Evolutionary conservation across 2,888 invertebrate genomes (phyloP).

Genomic region (Xiphydria camelus): DNA sequence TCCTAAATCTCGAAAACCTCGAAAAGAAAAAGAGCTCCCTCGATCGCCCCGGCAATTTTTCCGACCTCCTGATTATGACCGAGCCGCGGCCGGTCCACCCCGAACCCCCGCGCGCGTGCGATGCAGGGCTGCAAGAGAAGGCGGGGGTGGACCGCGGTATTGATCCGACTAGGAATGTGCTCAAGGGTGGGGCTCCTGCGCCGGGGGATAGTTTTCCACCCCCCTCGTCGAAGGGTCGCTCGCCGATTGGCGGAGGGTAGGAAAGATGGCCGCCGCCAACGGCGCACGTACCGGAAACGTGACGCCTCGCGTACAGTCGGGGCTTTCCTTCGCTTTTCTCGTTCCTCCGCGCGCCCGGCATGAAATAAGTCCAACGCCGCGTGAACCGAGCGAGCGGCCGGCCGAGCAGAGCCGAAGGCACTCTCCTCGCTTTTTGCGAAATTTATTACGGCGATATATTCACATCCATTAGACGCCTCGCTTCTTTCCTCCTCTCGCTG

Average conservation of each 20-base stretch:
- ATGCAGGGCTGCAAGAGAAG: conserved; percentile 11
- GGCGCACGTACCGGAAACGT: conserved; percentile 49
- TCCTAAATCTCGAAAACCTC: not conserved
- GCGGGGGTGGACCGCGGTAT: conserved; percentile 41
- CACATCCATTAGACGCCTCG: conserved; percentile 56
- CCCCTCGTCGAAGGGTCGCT: conserved; percentile 4
- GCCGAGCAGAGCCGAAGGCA: conserved; percentile 14
- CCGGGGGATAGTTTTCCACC: conserved; percentile 1
- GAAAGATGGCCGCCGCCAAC: conserved; percentile 50
- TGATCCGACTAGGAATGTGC: conserved; percentile 41
- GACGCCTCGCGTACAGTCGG: conserved; percentile 38
- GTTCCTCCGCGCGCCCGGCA: conserved; percentile 13
- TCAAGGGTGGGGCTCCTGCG: conserved; percentile 41
- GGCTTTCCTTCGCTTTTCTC: conserved; percentile 24
- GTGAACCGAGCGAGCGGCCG: conserved; percentile 23
- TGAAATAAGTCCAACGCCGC: conserved; percentile 37
- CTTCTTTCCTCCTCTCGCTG: conserved; percentile 31
- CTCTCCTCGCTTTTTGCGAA: conserved; percentile 48
- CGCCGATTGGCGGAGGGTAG: conserved; percentile 41
- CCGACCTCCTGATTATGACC: not conserved
- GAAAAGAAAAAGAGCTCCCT: not conserved
- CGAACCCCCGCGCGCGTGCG: not conserved
- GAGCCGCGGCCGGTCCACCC: not conserved
- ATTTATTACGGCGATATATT: conserved; percentile 58
- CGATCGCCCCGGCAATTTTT: not conserved